Conservation (phyloP, 2,888 invertebrate species). For the Cremastobaeus sp. region DNA sequence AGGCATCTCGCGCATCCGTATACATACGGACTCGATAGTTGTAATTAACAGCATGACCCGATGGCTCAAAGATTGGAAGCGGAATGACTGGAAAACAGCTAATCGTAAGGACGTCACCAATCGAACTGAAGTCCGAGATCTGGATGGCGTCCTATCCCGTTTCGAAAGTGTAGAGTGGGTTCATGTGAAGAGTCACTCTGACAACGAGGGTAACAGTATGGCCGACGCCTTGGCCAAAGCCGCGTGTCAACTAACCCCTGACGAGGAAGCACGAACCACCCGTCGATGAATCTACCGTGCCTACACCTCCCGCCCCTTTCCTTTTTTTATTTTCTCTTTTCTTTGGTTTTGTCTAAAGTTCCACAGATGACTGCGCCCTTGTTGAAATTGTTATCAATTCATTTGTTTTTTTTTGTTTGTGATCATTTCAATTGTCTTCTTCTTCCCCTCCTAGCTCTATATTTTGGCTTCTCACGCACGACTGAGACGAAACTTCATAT, state of each 20-base stretch:
- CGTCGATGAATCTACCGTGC: neutral
- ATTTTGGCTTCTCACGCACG: too few species aligned
- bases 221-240: neutral
- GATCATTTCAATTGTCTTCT: too few species aligned
- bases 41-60: neutral
- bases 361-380: neutral
- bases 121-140: neutral
- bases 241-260: too few species aligned
- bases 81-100: neutral
- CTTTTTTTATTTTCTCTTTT: too few species aligned
- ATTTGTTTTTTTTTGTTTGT: too few species aligned
- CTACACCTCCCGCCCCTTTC: too few species aligned
- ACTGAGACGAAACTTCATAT: too few species aligned
- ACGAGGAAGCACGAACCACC: too few species aligned
- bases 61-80: neutral
- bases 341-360: too few species aligned
- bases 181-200: slow-evolving; percentile 13
- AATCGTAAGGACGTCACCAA: neutral
- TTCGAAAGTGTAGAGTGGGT: slow-evolving; percentile 8
- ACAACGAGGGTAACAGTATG: neutral
- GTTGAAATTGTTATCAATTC: too few species aligned
- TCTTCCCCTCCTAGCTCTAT: too few species aligned
- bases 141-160: neutral
- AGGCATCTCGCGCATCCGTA: neutral
- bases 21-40: slow-evolving; percentile 15